phyloP scores from a whole-genome alignment of 2,113 vertebrate species.

The Gobio gobio region DNA sequence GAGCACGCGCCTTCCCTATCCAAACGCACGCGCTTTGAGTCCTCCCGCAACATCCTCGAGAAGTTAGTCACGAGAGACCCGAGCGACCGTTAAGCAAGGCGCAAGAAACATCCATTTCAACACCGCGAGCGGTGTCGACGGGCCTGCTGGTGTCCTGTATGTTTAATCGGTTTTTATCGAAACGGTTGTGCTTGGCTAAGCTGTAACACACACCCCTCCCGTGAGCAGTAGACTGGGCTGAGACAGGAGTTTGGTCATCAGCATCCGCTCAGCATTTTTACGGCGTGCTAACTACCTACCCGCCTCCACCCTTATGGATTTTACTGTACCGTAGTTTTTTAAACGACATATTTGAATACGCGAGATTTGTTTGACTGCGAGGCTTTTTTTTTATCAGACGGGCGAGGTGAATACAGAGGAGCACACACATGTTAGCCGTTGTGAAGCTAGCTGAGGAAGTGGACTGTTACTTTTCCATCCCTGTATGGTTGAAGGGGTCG shows the following conservation, averaged over 20 bases:
- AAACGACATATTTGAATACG: not conserved
- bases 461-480: slow-evolving; percentile 41
- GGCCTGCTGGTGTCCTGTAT: not conserved
- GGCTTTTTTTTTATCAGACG: not conserved
- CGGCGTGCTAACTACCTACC: slow-evolving; percentile 19
- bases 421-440: slow-evolving; percentile 22
- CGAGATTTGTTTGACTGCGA: not conserved
- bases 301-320: slow-evolving; percentile 11
- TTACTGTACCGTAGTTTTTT: not conserved
- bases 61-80: slow-evolving; percentile 38
- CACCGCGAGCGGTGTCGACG: not conserved
- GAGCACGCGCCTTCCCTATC: slow-evolving; percentile 25
- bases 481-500: slow-evolving; percentile 11
- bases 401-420: not conserved
- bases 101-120: not conserved
- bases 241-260: slow-evolving; percentile 40
- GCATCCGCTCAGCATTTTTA: slow-evolving; percentile 40
- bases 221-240: slow-evolving; percentile 21
- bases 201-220: slow-evolving; percentile 43
- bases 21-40: not conserved
- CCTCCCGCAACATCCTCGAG: slow-evolving; percentile 10
- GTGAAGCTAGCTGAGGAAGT: slow-evolving; percentile 41
- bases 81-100: not conserved
- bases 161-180: slow-evolving; percentile 4
- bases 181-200: slow-evolving; percentile 18